Base-by-base conservation (phyloP, 30 jellyfish, hydroid and myxozoan genomes). In the Catostylus mosaicus region DNA sequence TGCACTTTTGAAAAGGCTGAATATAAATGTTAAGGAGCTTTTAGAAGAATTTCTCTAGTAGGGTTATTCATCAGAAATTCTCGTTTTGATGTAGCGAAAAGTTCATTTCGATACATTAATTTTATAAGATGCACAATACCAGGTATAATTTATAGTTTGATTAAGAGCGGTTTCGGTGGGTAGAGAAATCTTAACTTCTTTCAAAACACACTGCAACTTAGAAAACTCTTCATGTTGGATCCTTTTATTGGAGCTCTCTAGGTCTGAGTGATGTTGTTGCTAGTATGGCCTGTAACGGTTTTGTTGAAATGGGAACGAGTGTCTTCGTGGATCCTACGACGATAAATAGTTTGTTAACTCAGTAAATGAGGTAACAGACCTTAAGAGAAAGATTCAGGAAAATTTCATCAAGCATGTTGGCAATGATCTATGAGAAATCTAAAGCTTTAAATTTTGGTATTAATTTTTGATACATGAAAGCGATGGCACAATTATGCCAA, bases 271-370 rank as follows among this genome's bases (percentile, higher is more conserved):
- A 31, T 1, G 51, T 40, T 1, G 10, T 54, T 6, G 26, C 26
- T 65, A 65, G 26, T 65, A 31, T 22, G 77, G 77, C 52, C 77
- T 27, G 56, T 26, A 65, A 31, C 24, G 77, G 24, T 61, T 61
- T 0, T 65, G 77, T 1, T 65, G 8, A 18, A 8, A 6, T 3
- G 77, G 77, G 20, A 65, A 65, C 7, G 77, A 65, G 24, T 30
- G 77, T 16, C 77, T 65, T 31, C 77, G 46, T 22, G 77, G 77
- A 14, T 65, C 77, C 77, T 65, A 33, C 29, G 31, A 22, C 1
- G 7, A 43, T 26, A 27, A 29, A 37, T 30, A 4, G 24, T 23
- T 2, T 1, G 23, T 9, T 65, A 22, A 54, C 7, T 3, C 3
- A 1, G 26, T 19, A 19, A 4, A 26, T 43, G 26, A 8, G 26